Base-by-base conservation (phyloP, 2,113 vertebrate genomes). In the Mesocricetus auratus region DNA sequence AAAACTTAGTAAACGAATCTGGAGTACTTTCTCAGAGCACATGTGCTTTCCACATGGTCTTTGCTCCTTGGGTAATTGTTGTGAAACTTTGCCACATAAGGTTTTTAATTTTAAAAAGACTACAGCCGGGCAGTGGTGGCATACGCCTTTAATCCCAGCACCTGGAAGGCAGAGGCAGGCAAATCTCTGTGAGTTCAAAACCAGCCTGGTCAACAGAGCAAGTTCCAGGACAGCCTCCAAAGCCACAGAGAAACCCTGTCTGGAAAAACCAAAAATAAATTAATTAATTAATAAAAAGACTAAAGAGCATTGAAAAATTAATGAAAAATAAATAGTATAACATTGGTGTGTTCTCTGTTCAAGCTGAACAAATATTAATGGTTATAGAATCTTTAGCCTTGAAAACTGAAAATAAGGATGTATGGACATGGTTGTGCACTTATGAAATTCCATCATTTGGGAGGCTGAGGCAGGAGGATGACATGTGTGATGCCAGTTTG, bases 321-420 rank as follows among this genome's bases (percentile, higher is more conserved):
- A 53, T 53, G 50, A 47, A 31, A 64, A 62, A 7, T 26, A 7
- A 24, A 31, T 62, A 33, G 16, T 33, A 64, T 33, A 21, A 64
- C 39, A 10, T 19, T 10, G 26, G 47, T 56, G 26, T 29, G 66
- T 7, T 83, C 2, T 21, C 82, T 15, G 73, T 42, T 92, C n/a
- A 90, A 93, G 77, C 62, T 71, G 26, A 96, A 78, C 45, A 66
- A 56, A 56, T 53, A 36, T 60, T 79, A 91, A 91, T 21, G 36
- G 64, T n/a, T 22, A 19, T 45, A 69, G 74, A 31, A 74, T 91
- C 33, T 68, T 74, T 86, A 91, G 77, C 56, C 47, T 42, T 79
- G 73, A 81, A 92, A 93, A 75, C 13, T 77, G 7, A 66, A 78
- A 90, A 73, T 64, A 85, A 85, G 17, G 39, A 42, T 64, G 24